Conservation (phyloP, 1,140 invertebrate genomes). For the Anastrepha ludens region DNA sequence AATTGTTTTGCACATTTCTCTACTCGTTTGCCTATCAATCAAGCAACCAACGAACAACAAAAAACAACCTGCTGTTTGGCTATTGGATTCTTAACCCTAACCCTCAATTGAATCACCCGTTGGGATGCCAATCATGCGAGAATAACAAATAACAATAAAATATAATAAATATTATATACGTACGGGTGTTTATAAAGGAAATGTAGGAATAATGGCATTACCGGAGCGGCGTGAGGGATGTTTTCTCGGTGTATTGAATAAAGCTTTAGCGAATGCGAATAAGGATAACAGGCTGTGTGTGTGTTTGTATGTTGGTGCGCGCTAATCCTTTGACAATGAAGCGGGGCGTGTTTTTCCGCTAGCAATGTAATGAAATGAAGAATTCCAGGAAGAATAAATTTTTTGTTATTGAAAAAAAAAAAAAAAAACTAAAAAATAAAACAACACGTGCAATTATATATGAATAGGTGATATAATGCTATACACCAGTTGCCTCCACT, state of each 20-base stretch:
- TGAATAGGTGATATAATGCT: background rate
- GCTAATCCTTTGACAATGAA: constrained; percentile 36
- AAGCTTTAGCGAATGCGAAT: background rate
- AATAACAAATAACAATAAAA: constrained; percentile 14
- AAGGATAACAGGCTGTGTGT: background rate
- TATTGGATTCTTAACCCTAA: constrained; percentile 46
- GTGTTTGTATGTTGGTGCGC: background rate
- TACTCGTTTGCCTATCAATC: background rate
- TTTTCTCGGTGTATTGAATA: constrained; percentile 21
- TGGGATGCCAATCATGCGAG: constrained; percentile 40
- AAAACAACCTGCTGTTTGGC: constrained; percentile 38
- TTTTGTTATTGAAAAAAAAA: background rate
- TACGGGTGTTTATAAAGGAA: background rate
- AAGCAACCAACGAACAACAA: background rate
- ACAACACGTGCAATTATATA: background rate
- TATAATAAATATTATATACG: background rate
- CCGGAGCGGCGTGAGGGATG: constrained; percentile 3
- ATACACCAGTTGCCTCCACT: background rate
- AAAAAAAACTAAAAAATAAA: background rate
- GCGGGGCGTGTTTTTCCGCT: background rate
- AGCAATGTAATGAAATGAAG: background rate
- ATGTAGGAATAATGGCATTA: constrained; percentile 36
- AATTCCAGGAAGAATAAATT: background rate
- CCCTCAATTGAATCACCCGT: constrained; percentile 42
- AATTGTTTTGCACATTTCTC: constrained; percentile 4